Base-by-base conservation (phyloP, 2,888 invertebrate genomes). In the Anodontia alba region DNA sequence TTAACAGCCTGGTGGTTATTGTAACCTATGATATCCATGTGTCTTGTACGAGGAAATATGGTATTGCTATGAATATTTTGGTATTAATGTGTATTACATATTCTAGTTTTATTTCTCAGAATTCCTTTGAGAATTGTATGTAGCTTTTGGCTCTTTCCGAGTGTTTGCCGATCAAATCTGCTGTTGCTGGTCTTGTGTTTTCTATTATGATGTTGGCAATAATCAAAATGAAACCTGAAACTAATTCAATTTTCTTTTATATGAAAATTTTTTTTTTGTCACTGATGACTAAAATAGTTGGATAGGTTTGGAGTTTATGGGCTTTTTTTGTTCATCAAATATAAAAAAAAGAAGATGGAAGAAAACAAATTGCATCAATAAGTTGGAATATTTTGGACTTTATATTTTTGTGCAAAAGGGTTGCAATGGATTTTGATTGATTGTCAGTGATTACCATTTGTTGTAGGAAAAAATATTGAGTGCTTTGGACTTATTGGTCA, bases 71-170 rank as follows among this genome's bases (percentile, higher is more conserved):
- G 62, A 62, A 62, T 62, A 62, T 62, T 62, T 57, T 29, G 62
- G 33, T 23, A 62, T 46, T 70, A 70, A 70, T 70, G 70, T 70
- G 43, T 70, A 70, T 70, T 70, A 46, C 46, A 70, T 70, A 70
- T 70, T 70, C 70, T 31, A 10, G 31, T 26, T 46, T 46, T 46
- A 43, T 70, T 70, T 31, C 15, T 43, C 1, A 29, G 33, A 17
- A 46, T 26, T 70, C 70, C 70, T 46, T 17, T 70, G 70, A 36
- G 70, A 46, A 15, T n/a, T 68, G 68, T 12, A 20, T 31, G 10
- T 31, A 20, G 46, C 46, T 26, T 3, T 70, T 26, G 70, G 46
- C 31, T 70, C 31, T 70, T 42, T 38, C 54, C 10, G 31, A 33
- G 29, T 10, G 23, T 62, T 62, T 62, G 10, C 62, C 33, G 62